Evolutionary conservation across 1,140 invertebrate genomes (phyloP), one percentile per base, ranked within the genome.

Genomic region (Drosophila dunni): DNA sequence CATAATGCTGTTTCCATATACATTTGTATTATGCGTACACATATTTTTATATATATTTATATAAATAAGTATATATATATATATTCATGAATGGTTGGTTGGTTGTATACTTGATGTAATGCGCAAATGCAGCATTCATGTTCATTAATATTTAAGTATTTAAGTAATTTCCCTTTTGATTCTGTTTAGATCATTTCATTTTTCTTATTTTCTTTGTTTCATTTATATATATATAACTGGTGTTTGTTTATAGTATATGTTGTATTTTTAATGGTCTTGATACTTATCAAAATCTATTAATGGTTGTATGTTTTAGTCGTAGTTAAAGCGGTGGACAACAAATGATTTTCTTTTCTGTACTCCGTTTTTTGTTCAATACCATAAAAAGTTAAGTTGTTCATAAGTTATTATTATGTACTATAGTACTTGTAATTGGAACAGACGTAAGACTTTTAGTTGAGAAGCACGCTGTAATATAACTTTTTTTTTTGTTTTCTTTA

Each of bases 141-240:
- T 48, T 63, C 33, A 8, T 40, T 50, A 20, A 13, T 71, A 5
- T 29, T 29, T 29, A 29, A 48, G n/a, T 69, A 51, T 44, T 70
- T 57, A 50, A 64, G 45, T 75, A 69, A 69, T 50, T 36, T 64
- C 63, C 44, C n/a, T 64, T 76, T 76, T 76, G 73, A 76, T 76
- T 76, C 40, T 58, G 66, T 11, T 64, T 45, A 66, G 62, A 66
- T 65, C 42, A 29, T 29, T 29, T 29, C 3, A 29, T 29, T 29
- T 29, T 29, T 29, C 10, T 53, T 70, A 7, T 34, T 63, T 3
- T 36, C 5, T 51, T 15, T 20, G 17, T 20, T 20, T 20, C 2
- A 20, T 20, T 2, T 20, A 20, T 53, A 34, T 29, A 17, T 48
- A 20, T 54, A 13, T 53, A 66, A 36, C 29, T 33, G 66, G 15